Conservation (phyloP, 2,113 vertebrate species). For the Scopus umbretta region DNA sequence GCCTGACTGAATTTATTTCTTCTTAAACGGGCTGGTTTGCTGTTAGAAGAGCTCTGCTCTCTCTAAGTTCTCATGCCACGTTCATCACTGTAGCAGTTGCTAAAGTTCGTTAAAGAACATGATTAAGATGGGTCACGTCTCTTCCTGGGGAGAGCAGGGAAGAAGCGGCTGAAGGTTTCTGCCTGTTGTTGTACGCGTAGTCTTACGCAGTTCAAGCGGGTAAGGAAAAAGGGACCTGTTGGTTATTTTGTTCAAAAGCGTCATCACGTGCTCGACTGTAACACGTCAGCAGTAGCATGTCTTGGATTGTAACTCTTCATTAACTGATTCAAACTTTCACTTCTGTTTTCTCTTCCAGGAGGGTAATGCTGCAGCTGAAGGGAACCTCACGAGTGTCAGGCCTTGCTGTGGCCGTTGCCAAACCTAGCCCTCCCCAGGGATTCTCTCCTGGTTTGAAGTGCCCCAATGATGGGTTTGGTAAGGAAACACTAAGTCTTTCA, state of each 20-base stretch:
- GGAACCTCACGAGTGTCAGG: slow-evolving; percentile 79
- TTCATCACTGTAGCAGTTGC: not conserved
- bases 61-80: accelerated
- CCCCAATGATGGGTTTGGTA: slow-evolving; percentile 87
- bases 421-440: slow-evolving; percentile 53
- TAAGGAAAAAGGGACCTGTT: not conserved
- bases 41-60: not conserved
- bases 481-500: not conserved
- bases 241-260: not conserved
- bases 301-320: accelerated
- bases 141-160: not conserved
- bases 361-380: slow-evolving; percentile 84
- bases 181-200: accelerated
- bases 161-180: not conserved
- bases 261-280: accelerated
- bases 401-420: slow-evolving; percentile 80
- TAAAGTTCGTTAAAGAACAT: accelerated
- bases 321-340: accelerated
- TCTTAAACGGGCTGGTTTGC: not conserved
- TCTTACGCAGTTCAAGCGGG: accelerated
- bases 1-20: not conserved
- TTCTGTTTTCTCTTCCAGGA: slow-evolving; percentile 38
- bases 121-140: accelerated
- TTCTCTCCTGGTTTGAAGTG: slow-evolving; percentile 86
- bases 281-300: accelerated